A percentile compares a stretch with the other conserved stretches of the same genome.
phyloP scores from a whole-genome alignment of 35 echinoderm and acorn worm genomes.

The Hemicentrotus pulcherrimus region DNA sequence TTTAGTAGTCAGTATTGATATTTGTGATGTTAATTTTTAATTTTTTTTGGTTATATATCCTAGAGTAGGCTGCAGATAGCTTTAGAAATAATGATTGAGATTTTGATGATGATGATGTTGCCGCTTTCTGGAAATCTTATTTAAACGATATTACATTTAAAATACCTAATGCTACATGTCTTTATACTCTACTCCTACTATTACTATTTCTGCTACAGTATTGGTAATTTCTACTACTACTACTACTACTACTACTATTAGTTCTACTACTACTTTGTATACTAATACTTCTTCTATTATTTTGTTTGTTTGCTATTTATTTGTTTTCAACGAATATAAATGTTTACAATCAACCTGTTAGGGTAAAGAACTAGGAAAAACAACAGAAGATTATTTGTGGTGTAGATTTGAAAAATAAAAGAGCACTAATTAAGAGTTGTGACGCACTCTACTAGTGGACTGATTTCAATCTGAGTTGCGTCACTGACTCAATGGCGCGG shows the following conservation, averaged over 20 bases:
- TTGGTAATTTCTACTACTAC: not conserved
- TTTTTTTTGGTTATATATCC: no score
- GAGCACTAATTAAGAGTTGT: not conserved
- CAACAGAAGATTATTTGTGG: not conserved
- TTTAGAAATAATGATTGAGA: no score
- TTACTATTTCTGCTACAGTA: no score
- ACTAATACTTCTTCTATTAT: not conserved
- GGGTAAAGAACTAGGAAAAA: not conserved
- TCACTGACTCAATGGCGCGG: not conserved
- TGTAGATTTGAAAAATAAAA: not conserved
- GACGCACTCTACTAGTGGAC: not conserved
- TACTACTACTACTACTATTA: not conserved
- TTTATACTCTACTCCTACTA: not conserved
- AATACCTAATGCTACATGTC: not conserved
- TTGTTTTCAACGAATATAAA: not conserved
- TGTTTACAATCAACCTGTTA: not conserved
- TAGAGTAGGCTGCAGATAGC: no score
- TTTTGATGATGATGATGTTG: no score
- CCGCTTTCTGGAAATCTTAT: no score
- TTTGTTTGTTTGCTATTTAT: no score
- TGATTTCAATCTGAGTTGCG: not conserved
- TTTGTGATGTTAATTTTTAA: no score
- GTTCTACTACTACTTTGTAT: not conserved
- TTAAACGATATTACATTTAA: no score
- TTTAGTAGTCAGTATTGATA: no score